phyloP scores from a whole-genome alignment of 2,888 invertebrate genomes.

The Dendrolimus houi region DNA sequence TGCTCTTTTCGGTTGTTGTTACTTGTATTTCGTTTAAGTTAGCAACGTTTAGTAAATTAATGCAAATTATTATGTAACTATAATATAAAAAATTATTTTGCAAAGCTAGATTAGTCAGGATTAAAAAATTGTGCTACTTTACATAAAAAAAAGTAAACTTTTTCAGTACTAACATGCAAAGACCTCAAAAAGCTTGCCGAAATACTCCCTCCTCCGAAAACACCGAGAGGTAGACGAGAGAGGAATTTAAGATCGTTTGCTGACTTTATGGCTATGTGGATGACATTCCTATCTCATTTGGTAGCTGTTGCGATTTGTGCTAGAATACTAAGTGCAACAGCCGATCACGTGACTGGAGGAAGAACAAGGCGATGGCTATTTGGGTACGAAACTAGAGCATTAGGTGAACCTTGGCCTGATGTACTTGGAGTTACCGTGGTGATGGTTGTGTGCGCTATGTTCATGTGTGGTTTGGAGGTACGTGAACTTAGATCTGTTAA shows the following conservation, averaged over 20 bases:
- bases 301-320: conserved; percentile 79
- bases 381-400: conserved; percentile 73
- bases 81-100: no score
- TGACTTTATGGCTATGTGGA: conserved; percentile 78
- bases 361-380: conserved; percentile 77
- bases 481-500: conserved; percentile 6
- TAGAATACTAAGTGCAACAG: conserved; percentile 77
- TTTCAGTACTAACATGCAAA: conserved; percentile 58
- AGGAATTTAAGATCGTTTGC: conserved; percentile 69
- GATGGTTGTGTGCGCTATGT: conserved; percentile 76
- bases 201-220: conserved; percentile 54
- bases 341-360: conserved; percentile 78
- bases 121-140: no score
- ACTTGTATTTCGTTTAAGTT: no score
- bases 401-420: conserved; percentile 80
- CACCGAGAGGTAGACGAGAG: conserved; percentile 51
- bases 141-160: no score
- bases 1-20: no score
- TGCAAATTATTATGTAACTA: no score
- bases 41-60: no score
- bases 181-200: conserved; percentile 56
- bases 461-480: conserved; percentile 80
- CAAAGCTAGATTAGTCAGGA: no score
- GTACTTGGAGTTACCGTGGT: conserved; percentile 78
- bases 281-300: conserved; percentile 74